Percentiles rank a stretch among this genome's conserved stretches.
Conservation (phyloP, 2,113 vertebrate species). For the Megaceryle maxima region DNA sequence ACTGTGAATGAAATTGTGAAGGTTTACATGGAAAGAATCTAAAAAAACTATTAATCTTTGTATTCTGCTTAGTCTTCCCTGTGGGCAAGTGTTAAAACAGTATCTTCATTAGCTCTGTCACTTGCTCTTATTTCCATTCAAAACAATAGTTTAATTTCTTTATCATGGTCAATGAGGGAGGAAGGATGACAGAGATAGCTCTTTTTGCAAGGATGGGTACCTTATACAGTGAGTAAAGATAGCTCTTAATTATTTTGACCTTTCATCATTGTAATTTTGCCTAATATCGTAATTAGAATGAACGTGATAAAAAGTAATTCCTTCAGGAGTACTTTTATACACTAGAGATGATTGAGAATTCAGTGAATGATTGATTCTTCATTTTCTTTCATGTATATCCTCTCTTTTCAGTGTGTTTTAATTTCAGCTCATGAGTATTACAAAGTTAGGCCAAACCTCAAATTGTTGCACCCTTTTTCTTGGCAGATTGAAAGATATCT, state of each 20-base stretch:
- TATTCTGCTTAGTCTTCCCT: not conserved
- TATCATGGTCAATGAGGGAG: not conserved
- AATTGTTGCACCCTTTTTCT: not conserved
- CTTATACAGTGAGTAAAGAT: not conserved
- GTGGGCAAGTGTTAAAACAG: not conserved
- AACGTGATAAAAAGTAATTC: not conserved
- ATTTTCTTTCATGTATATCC: not conserved
- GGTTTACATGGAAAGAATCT: not conserved
- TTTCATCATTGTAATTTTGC: conserved; percentile 6
- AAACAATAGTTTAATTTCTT: conserved; percentile 28
- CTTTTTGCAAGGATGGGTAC: not conserved
- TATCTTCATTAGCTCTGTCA: conserved; percentile 22
- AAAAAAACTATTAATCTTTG: not conserved
- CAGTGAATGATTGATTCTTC: not conserved
- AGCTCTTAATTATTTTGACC: conserved; percentile 44
- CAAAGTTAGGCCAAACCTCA: not conserved
- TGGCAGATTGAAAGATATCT: not conserved
- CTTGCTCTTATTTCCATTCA: not conserved
- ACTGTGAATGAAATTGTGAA: not conserved
- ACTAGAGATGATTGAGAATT: not conserved
- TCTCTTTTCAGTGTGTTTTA: not conserved
- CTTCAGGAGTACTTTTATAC: not conserved
- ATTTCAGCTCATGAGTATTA: not conserved
- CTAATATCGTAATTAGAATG: conserved; percentile 39
- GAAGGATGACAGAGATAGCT: not conserved